Percentiles rank a stretch among this genome's conserved stretches.
Conservation (phyloP, 2,888 invertebrate species). For the Octonoba sinensis region DNA sequence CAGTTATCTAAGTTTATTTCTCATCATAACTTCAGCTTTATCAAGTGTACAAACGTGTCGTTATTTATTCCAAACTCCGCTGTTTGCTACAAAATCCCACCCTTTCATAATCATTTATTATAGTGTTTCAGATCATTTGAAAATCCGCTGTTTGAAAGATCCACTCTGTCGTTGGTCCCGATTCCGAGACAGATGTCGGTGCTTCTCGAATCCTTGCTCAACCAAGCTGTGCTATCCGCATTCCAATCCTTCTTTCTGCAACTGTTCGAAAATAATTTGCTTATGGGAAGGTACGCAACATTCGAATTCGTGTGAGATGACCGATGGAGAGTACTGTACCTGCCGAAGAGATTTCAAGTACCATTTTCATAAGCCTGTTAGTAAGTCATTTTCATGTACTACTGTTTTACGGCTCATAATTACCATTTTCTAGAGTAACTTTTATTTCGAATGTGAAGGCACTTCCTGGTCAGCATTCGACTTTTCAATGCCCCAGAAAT, state of each 20-base stretch:
- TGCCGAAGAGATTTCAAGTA: constrained; percentile 33
- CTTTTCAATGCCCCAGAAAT: no score
- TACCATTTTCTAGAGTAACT: no score
- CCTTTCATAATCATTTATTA: no score
- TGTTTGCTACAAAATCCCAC: no score
- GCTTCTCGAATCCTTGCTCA: constrained; percentile 17
- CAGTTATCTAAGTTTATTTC: no score
- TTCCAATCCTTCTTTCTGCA: not conserved
- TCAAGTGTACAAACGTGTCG: no score
- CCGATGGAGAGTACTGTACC: not conserved
- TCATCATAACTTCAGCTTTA: not conserved
- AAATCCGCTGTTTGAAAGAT: constrained; percentile 5
- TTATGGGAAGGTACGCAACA: not conserved
- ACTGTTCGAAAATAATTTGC: constrained; percentile 35
- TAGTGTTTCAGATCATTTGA: constrained; percentile 6
- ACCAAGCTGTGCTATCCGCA: constrained; percentile 10
- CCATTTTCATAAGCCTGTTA: constrained; percentile 1
- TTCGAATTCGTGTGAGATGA: not conserved
- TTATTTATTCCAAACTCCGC: no score
- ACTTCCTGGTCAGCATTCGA: no score
- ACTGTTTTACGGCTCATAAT: no score
- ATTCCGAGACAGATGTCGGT: constrained; percentile 23
- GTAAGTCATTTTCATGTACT: no score
- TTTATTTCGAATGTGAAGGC: no score
- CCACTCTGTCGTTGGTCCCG: constrained; percentile 33